Evolutionary conservation across 2,888 invertebrate genomes (phyloP), one percentile per base, ranked within the genome.

Genomic region (Xylocampa areola): DNA sequence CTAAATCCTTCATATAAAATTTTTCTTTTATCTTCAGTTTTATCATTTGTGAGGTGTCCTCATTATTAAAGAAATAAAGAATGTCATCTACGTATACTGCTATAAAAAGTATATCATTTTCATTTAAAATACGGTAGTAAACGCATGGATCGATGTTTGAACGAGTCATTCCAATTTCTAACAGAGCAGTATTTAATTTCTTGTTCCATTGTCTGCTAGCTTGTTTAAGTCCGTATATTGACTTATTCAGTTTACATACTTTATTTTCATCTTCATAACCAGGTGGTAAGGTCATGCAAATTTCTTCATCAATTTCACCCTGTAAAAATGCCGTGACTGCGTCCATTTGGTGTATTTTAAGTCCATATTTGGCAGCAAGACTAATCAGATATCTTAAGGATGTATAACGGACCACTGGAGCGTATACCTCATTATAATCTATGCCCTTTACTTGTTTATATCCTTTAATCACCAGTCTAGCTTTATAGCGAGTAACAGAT

Each of bases 181-280:
- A 17, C 1, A 27, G 13, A 35, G 8, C 16, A 4, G 1, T 6
- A 11, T 45, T 35, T 6, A 27, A 11, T 7, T 36, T 52, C 7
- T 25, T 33, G 23, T 52, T 52, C 52, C 45, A 52, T 8, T 39
- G 44, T n/a, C 45, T 45, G 32, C 52, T 45, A 0, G 45, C 59
- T 29, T 66, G 59, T 13, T 55, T 58, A 0, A 66, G 40, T 3
- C 55, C 65, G 33, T 57, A 57, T 19, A 65, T 43, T 3, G 49
- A 14, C 8, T 60, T 65, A 2, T 49, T 57, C 3, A 53, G 13
- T n/a, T 8, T 21, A 41, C 55, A 65, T 13, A 53, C 60, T 27
- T 55, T 49, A 4, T 49, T 17, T 19, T 14, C 36, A 13, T 25
- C 8, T 36, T 50, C 53, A 50, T 19, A 60, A 6, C 4, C 1